Conservation (phyloP, 2,113 vertebrate genomes). For the Melospiza melodia region DNA sequence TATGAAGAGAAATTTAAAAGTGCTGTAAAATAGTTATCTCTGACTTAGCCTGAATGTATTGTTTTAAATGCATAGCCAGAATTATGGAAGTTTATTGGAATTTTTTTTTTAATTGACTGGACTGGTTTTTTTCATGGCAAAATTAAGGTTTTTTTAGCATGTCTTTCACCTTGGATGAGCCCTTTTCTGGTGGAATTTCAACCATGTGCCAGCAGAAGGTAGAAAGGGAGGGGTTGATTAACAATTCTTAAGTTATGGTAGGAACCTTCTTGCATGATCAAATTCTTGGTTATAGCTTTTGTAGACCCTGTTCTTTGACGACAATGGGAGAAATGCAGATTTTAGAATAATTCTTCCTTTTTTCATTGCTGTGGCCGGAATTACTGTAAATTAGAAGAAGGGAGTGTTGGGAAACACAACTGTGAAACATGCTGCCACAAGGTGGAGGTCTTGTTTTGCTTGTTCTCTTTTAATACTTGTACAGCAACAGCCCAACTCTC, state of each 20-base stretch:
- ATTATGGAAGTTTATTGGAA: neutral
- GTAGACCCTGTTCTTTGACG: neutral
- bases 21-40: neutral
- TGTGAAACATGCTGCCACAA: slow-evolving; percentile 4
- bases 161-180: neutral
- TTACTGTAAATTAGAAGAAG: neutral
- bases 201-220: neutral
- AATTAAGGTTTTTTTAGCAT: neutral
- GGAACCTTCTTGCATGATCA: neutral
- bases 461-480: neutral
- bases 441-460: slow-evolving; percentile 15
- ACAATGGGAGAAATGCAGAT: neutral
- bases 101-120: neutral
- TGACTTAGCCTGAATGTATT: neutral
- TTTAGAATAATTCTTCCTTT: neutral
- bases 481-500: neutral
- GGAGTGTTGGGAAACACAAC: neutral
- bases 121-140: neutral
- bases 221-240: neutral
- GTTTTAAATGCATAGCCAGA: neutral
- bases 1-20: neutral
- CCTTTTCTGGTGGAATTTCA: neutral
- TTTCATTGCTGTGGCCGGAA: neutral
- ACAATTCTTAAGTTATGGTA: neutral
- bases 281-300: neutral